A percentile compares a stretch with the other conserved stretches of the same genome.
Conservation (phyloP, 2,888 invertebrate species). For the Mystacides longicornis region DNA sequence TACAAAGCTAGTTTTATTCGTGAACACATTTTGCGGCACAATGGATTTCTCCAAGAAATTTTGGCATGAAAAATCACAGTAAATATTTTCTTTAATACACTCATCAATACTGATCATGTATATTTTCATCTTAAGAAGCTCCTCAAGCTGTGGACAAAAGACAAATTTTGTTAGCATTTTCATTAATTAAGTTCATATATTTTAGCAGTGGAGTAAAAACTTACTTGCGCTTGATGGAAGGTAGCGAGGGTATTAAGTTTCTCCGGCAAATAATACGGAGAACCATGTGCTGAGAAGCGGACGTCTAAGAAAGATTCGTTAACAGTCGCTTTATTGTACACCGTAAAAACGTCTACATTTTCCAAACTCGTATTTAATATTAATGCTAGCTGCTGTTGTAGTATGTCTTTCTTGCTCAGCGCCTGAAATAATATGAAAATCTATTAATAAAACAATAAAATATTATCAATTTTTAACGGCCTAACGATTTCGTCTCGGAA, state of each 20-base stretch:
- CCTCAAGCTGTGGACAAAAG: constrained; percentile 49
- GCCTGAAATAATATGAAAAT: constrained; percentile 37
- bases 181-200: neutral
- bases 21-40: constrained; percentile 76
- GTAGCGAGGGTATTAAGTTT: constrained; percentile 81
- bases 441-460: neutral
- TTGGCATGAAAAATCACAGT: constrained; percentile 70
- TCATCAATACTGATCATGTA: constrained; percentile 89
- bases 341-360: constrained; percentile 91
- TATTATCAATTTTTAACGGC: neutral
- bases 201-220: constrained; percentile 15
- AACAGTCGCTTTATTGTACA: constrained; percentile 58
- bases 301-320: constrained; percentile 71
- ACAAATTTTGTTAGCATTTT: neutral
- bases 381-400: constrained; percentile 49
- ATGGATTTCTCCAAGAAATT: constrained; percentile 68
- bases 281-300: constrained; percentile 87
- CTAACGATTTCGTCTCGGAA: too few relatives aligned
- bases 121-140: constrained; percentile 63
- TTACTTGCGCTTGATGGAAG: constrained; percentile 59
- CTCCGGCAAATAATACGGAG: constrained; percentile 85
- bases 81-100: constrained; percentile 68
- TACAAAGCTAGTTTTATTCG: constrained; percentile 89
- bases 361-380: constrained; percentile 70
- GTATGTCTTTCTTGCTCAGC: constrained; percentile 66